A percentile compares a stretch with the other conserved stretches of the same genome.
Conservation (phyloP, 2,888 invertebrate genomes). For the Calameuta pallipes region DNA sequence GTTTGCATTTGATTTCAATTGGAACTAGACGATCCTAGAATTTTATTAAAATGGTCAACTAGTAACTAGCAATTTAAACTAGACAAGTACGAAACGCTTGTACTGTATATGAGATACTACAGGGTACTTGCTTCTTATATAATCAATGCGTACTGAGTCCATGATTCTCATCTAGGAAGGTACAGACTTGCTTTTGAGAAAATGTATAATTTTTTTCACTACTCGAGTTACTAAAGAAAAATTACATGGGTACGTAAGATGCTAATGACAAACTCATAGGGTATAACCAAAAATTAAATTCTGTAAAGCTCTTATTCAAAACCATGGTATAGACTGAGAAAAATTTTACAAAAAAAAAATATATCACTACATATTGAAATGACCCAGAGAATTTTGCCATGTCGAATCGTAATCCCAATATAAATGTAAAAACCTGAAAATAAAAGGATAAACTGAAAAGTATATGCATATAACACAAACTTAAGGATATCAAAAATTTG, state of each 20-base stretch:
- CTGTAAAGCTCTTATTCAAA: neutral
- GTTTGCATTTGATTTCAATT: neutral
- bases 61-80: neutral
- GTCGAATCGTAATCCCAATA: neutral
- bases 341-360: neutral
- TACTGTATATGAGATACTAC: neutral
- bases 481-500: constrained; percentile 31
- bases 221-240: neutral
- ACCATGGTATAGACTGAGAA: neutral
- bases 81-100: neutral
- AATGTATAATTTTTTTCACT: neutral
- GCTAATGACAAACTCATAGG: neutral
- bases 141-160: neutral
- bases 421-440: constrained; percentile 16
- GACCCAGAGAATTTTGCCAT: neutral
- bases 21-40: neutral
- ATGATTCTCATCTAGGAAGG: neutral
- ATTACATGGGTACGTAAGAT: neutral
- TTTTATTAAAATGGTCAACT: neutral
- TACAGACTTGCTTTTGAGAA: neutral
- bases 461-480: constrained; percentile 30
- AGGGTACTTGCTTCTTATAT: neutral
- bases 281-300: neutral
- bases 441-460: constrained; percentile 13
- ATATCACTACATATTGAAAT: neutral